phyloP scores from a whole-genome alignment of 2,797 vertebrate species.

The Champsocephalus esox region DNA sequence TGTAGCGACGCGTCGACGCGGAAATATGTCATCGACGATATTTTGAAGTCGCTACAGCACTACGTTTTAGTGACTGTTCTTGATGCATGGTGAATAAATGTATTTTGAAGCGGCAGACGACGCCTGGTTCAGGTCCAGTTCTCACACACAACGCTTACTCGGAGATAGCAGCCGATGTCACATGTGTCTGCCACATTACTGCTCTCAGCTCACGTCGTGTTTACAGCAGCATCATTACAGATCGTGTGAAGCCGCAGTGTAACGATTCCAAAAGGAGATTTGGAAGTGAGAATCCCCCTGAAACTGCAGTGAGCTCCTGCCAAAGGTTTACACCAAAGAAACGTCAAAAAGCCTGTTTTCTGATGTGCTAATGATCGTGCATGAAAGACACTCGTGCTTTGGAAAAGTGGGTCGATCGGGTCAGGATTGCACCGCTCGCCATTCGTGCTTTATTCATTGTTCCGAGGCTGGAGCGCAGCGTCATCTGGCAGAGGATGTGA shows the following conservation, averaged over 20 bases:
- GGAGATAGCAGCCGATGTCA: constrained; percentile 1
- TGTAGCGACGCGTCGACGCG: no score
- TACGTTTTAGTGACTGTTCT: no score
- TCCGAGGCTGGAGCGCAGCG: not conserved
- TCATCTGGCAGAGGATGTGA: not conserved
- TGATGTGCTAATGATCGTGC: constrained; percentile 26
- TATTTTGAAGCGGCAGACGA: not conserved
- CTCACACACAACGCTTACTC: not conserved
- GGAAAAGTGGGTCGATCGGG: constrained; percentile 22
- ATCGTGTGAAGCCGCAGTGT: constrained; percentile 29
- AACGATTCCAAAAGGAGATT: constrained; percentile 42
- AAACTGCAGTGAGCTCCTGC: constrained; percentile 23
- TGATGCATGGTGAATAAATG: no score
- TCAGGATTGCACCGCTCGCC: constrained; percentile 6
- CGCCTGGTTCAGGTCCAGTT: constrained; percentile 1
- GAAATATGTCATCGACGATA: no score
- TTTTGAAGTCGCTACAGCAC: no score
- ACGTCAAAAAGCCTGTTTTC: constrained; percentile 16
- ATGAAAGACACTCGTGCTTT: not conserved
- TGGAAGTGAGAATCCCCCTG: constrained; percentile 39
- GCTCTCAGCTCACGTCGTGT: constrained; percentile 17
- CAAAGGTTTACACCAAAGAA: constrained; percentile 11
- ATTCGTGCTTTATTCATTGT: constrained; percentile 1
- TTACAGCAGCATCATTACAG: constrained; percentile 41
- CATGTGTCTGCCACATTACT: not conserved